These are phyloP conservation scores for Myotis planiceps DNA, from an alignment of 2,797 vertebrate species.

Conservation along the genomic window DNA sequence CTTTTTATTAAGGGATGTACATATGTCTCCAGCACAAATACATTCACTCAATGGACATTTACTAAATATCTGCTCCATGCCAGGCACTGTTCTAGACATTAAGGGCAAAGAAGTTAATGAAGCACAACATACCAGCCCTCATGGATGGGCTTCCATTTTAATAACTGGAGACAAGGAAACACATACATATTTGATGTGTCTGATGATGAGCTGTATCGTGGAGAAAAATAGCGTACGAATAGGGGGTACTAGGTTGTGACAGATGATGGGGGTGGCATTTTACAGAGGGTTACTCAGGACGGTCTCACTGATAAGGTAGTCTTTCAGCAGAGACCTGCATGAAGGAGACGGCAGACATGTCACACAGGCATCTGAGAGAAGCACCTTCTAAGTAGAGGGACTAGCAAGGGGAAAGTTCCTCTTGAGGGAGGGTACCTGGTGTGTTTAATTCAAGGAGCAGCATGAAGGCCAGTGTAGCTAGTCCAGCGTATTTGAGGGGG, in stretches of 20 bases:
- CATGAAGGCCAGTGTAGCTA: background rate
- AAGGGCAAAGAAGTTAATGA: background rate
- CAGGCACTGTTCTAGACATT: background rate
- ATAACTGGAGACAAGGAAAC: background rate
- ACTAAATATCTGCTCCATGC: background rate
- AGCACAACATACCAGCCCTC: background rate
- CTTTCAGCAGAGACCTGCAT: background rate
- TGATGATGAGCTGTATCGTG: background rate
- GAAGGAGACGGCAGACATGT: background rate
- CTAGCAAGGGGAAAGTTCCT: no score
- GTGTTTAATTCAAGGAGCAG: background rate
- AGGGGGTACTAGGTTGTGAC: background rate
- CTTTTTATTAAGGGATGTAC: background rate
- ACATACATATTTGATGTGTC: background rate
- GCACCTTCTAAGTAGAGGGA: background rate
- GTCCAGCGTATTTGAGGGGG: accelerated
- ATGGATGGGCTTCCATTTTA: background rate
- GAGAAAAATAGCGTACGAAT: background rate
- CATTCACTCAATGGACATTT: background rate
- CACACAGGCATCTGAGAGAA: background rate
- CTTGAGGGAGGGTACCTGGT: background rate
- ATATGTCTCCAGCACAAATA: background rate
- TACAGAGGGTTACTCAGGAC: background rate
- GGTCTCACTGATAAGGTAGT: background rate
- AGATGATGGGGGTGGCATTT: background rate